Percentiles rank a stretch among this genome's conserved stretches.
These are phyloP conservation scores for Nothobranchius furzeri DNA, from an alignment of 2,113 vertebrate genomes.

Conservation along the genomic window DNA sequence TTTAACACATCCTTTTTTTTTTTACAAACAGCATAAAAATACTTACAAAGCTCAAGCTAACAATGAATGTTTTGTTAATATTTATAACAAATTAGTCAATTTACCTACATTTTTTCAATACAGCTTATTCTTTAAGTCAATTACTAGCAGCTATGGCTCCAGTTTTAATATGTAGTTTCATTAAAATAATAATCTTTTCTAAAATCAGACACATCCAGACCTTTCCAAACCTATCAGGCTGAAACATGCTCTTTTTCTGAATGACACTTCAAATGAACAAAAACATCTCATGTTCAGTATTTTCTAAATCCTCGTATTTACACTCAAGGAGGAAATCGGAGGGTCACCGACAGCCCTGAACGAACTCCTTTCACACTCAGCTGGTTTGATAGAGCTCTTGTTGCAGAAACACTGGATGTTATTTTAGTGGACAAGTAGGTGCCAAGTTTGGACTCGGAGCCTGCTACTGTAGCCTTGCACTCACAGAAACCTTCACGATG, in stretches of 20 bases:
- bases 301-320: background rate
- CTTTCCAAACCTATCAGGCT: background rate
- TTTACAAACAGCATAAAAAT: too few species aligned
- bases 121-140: too few species aligned
- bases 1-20: too few species aligned
- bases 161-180: too few species aligned
- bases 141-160: too few species aligned
- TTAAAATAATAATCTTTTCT: too few species aligned
- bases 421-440: background rate
- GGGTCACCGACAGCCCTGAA: background rate
- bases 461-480: background rate
- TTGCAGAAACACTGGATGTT: constrained; percentile 1
- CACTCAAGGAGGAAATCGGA: background rate
- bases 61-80: too few species aligned
- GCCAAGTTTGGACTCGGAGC: constrained; percentile 19
- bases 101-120: too few species aligned
- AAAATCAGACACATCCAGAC: too few species aligned
- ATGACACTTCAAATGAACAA: background rate
- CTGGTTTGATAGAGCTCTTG: background rate
- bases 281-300: background rate
- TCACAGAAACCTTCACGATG: background rate
- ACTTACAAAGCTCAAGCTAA: too few species aligned
- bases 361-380: constrained; percentile 12
- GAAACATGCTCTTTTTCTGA: background rate
- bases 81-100: too few species aligned